A percentile compares a stretch with the other conserved stretches of the same genome.
Evolutionary conservation across 2,797 vertebrate species (phyloP).

Genomic region (Ara ararauna): DNA sequence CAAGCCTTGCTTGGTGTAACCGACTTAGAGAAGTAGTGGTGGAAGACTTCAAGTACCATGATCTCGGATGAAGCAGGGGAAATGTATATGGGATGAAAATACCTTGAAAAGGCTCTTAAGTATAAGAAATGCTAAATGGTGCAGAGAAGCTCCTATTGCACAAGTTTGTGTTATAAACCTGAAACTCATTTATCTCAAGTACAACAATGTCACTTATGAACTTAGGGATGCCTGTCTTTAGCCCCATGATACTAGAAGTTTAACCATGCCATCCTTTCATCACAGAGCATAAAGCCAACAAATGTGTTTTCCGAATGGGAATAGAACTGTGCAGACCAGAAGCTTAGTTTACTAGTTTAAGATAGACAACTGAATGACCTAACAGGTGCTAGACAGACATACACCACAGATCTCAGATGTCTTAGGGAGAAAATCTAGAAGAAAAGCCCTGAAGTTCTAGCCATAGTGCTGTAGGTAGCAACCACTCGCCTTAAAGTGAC

Average conservation of each 20-base stretch:
- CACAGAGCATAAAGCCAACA: background rate
- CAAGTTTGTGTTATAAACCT: background rate
- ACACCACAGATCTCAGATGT: background rate
- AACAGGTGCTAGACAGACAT: background rate
- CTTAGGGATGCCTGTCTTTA: background rate
- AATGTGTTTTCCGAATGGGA: background rate
- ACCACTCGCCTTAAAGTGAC: background rate
- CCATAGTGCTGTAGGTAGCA: background rate
- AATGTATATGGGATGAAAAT: background rate
- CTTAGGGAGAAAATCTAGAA: background rate
- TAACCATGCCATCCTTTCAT: background rate
- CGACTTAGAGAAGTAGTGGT: background rate
- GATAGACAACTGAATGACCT: background rate
- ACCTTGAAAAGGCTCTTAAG: background rate
- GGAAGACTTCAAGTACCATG: background rate
- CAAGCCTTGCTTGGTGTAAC: background rate
- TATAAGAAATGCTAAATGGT: background rate
- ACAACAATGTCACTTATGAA: background rate
- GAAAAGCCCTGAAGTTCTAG: background rate
- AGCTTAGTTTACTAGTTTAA: background rate
- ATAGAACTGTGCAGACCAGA: background rate
- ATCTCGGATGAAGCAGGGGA: background rate
- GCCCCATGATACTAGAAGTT: background rate
- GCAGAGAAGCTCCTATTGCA: background rate
- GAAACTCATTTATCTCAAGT: background rate